Percentiles rank a stretch among this genome's conserved stretches.
Evolutionary conservation across 2,113 vertebrate genomes (phyloP).

Genomic region (Isichthys henryi): DNA sequence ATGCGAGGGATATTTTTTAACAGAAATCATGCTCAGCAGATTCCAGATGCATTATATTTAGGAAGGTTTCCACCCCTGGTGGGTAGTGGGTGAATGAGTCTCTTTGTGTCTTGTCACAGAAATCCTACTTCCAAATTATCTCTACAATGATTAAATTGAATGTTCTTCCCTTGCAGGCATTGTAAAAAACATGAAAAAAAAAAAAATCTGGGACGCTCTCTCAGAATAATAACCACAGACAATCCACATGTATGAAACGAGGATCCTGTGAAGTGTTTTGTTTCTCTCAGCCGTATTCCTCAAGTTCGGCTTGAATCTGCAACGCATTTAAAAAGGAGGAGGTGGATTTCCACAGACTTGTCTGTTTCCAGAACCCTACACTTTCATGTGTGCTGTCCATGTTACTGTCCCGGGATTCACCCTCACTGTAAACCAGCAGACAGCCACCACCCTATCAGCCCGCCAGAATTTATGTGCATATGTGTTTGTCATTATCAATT

Average conservation of each 20-base stretch:
- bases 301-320: not conserved
- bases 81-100: not conserved
- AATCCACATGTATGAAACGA: not conserved
- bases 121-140: constrained; percentile 12
- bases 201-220: constrained; percentile 16
- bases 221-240: constrained; percentile 18
- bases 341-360: not conserved
- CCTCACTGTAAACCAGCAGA: not conserved
- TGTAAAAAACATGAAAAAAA: not conserved
- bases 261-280: not conserved
- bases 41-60: not conserved
- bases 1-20: not conserved
- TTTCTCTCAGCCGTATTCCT: not conserved
- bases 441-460: not conserved
- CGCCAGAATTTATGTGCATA: not conserved
- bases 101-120: constrained; percentile 14
- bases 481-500: not conserved
- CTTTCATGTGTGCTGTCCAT: not conserved
- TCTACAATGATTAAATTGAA: constrained; percentile 17
- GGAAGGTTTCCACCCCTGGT: not conserved
- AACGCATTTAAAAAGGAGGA: not conserved
- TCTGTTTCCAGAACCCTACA: not conserved
- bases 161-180: constrained; percentile 17
- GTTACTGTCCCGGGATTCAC: not conserved
- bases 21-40: not conserved